A percentile compares a stretch with the other conserved stretches of the same genome.
Conservation (phyloP, 2,888 invertebrate genomes). For the Rhagium mordax region DNA sequence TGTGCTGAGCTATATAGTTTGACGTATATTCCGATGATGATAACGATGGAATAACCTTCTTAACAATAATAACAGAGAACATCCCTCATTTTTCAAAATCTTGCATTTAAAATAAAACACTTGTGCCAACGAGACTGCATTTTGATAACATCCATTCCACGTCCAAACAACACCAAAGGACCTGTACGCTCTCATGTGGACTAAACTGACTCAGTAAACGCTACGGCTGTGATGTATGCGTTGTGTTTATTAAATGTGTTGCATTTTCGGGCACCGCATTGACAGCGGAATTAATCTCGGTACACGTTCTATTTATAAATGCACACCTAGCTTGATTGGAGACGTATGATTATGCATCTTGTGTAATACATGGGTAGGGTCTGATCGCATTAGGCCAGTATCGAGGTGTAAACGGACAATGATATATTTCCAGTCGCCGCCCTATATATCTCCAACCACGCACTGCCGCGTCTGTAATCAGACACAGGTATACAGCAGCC, state of each 20-base stretch:
- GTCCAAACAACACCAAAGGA: slow-evolving; percentile 6
- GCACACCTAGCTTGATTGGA: neutral
- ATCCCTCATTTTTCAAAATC: too few relatives aligned
- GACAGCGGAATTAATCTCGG: slow-evolving; percentile 16
- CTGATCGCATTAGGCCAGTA: slow-evolving; percentile 31
- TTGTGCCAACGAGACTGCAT: neutral
- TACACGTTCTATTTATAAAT: neutral
- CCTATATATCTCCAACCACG: slow-evolving; percentile 47
- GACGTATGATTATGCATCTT: slow-evolving; percentile 22
- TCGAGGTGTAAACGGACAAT: slow-evolving; percentile 37
- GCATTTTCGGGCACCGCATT: slow-evolving; percentile 17
- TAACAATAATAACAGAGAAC: too few relatives aligned
- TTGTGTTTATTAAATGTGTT: slow-evolving; percentile 26
- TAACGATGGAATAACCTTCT: too few relatives aligned
- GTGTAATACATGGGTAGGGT: slow-evolving; percentile 29
- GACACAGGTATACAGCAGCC: slow-evolving; percentile 30
- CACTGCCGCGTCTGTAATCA: slow-evolving; percentile 22
- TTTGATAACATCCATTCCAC: slow-evolving; percentile 8
- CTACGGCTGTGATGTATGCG: slow-evolving; percentile 17
- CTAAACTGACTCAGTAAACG: slow-evolving; percentile 20
- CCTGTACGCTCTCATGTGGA: slow-evolving; percentile 14
- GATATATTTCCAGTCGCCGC: slow-evolving; percentile 37
- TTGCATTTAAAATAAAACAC: too few relatives aligned
- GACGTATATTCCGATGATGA: too few relatives aligned
- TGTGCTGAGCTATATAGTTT: too few relatives aligned